These are phyloP conservation scores for Reticulitermes lucifugus DNA, from an alignment of 2,888 invertebrate species.

Conservation along the genomic window DNA sequence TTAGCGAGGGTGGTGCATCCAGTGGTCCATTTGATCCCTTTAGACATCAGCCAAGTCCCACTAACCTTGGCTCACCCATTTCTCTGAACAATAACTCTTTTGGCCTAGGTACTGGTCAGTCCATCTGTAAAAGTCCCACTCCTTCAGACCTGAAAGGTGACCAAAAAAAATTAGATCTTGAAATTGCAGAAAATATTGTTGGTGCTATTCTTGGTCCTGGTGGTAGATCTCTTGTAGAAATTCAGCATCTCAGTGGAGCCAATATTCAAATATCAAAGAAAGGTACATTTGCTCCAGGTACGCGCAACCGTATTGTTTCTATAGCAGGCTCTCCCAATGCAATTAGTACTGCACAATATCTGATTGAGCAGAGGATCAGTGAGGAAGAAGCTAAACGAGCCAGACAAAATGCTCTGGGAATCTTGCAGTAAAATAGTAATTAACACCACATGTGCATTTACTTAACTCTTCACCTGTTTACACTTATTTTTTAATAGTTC, in stretches of 20 bases:
- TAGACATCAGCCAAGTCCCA: slow-evolving; percentile 80
- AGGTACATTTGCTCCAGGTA: slow-evolving; percentile 97
- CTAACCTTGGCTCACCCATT: slow-evolving; percentile 78
- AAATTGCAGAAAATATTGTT: slow-evolving; percentile 92
- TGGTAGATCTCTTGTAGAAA: slow-evolving; percentile 95
- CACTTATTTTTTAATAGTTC: slow-evolving; percentile 23
- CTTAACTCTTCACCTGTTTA: slow-evolving; percentile 11
- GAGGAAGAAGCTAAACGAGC: slow-evolving; percentile 96
- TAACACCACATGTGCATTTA: slow-evolving; percentile 47
- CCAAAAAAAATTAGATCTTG: slow-evolving; percentile 86
- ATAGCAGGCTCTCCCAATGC: slow-evolving; percentile 91
- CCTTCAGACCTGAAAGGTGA: slow-evolving; percentile 83
- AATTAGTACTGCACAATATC: slow-evolving; percentile 92
- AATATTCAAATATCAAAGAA: slow-evolving; percentile 99
- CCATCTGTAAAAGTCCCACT: slow-evolving; percentile 82
- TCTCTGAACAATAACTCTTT: slow-evolving; percentile 89
- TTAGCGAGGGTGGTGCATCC: slow-evolving; percentile 51
- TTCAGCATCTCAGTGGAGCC: slow-evolving; percentile 96
- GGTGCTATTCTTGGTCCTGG: slow-evolving; percentile 98
- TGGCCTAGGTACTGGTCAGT: slow-evolving; percentile 75
- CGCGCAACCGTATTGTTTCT: slow-evolving; percentile 96
- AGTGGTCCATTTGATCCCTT: slow-evolving; percentile 75
- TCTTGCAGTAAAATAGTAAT: slow-evolving; percentile 39
- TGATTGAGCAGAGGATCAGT: slow-evolving; percentile 96
- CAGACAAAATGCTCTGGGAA: slow-evolving; percentile 72